Evolutionary conservation across 2,888 invertebrate species (phyloP).

Genomic region (Eumerus sabulonum): DNA sequence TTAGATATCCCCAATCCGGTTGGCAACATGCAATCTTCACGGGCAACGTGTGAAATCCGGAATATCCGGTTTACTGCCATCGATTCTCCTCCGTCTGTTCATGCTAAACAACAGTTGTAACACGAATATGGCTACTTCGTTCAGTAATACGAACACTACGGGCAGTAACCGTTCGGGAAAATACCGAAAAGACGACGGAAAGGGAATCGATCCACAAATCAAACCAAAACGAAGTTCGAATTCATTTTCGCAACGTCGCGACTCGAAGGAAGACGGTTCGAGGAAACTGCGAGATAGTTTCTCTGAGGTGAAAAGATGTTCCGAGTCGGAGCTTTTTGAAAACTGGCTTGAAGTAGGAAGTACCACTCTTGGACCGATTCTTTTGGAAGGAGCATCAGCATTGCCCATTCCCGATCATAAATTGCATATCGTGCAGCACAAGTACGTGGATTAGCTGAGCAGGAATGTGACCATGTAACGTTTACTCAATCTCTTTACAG

Average conservation of each 20-base stretch:
- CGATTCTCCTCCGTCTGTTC: conserved; percentile 85
- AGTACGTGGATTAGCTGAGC: conserved; percentile 78
- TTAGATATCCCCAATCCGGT: conserved; percentile 89
- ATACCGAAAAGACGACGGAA: conserved; percentile 75
- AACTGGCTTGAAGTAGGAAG: conserved; percentile 96
- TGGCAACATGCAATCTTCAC: conserved; percentile 96
- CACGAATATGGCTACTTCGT: conserved; percentile 79
- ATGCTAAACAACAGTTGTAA: conserved; percentile 81
- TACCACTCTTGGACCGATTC: conserved; percentile 92
- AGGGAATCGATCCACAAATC: conserved; percentile 72
- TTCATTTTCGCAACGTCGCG: conserved; percentile 77
- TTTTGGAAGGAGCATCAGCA: conserved; percentile 93
- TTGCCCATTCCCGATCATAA: conserved; percentile 88
- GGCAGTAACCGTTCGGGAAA: conserved; percentile 78
- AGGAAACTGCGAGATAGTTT: conserved; percentile 76
- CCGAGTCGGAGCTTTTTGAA: conserved; percentile 80
- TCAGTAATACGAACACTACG: conserved; percentile 83
- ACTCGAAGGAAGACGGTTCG: conserved; percentile 75
- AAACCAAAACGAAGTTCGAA: conserved; percentile 75
- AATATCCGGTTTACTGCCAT: conserved; percentile 90
- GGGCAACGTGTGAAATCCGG: conserved; percentile 94
- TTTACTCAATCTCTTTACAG: conserved; percentile 71
- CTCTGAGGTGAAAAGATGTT: conserved; percentile 74
- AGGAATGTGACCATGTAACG: background rate
- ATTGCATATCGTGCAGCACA: conserved; percentile 88